phyloP scores from a whole-genome alignment of 2,113 vertebrate genomes.

The Percina caprodes region DNA sequence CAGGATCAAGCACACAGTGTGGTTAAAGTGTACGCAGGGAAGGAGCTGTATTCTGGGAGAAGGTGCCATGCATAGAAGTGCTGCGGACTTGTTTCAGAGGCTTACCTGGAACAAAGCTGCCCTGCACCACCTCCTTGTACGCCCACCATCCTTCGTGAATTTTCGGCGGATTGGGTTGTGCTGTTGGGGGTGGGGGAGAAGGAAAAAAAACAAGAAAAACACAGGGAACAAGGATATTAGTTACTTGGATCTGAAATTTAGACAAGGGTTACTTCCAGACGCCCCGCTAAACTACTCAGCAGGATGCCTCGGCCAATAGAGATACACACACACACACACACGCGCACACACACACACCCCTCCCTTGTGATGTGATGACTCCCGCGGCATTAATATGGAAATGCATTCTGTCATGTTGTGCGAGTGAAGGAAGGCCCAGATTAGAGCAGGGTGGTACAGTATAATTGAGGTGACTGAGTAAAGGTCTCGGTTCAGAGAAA shows the following conservation, averaged over 20 bases:
- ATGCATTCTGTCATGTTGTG: slow-evolving; percentile 61
- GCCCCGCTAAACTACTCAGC: slow-evolving; percentile 25
- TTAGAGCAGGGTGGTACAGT: slow-evolving; percentile 74
- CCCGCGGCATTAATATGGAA: slow-evolving; percentile 68
- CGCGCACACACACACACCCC: slow-evolving; percentile 6
- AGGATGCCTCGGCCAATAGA: slow-evolving; percentile 31
- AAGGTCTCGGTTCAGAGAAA: slow-evolving; percentile 65
- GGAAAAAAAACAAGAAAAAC: too few species aligned
- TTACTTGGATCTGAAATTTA: slow-evolving; percentile 31
- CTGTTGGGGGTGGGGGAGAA: slow-evolving; percentile 82
- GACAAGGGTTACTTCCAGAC: slow-evolving; percentile 29
- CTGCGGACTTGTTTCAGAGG: slow-evolving; percentile 21
- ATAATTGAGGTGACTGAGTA: slow-evolving; percentile 79
- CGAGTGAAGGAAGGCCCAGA: slow-evolving; percentile 66
- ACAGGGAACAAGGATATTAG: slow-evolving; percentile 54
- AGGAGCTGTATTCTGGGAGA: slow-evolving; percentile 39
- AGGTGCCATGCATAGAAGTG: slow-evolving; percentile 33
- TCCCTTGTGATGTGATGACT: background rate
- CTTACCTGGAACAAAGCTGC: slow-evolving; percentile 99
- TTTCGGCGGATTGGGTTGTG: slow-evolving; percentile 96
- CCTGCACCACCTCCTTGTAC: slow-evolving; percentile 99
- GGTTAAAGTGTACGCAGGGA: slow-evolving; percentile 7
- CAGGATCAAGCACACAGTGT: slow-evolving; percentile 19
- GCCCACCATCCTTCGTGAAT: slow-evolving; percentile 99
- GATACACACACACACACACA: background rate